Base-by-base conservation (phyloP, 23 tunicate species). In the Trididemnum nubilum region DNA sequence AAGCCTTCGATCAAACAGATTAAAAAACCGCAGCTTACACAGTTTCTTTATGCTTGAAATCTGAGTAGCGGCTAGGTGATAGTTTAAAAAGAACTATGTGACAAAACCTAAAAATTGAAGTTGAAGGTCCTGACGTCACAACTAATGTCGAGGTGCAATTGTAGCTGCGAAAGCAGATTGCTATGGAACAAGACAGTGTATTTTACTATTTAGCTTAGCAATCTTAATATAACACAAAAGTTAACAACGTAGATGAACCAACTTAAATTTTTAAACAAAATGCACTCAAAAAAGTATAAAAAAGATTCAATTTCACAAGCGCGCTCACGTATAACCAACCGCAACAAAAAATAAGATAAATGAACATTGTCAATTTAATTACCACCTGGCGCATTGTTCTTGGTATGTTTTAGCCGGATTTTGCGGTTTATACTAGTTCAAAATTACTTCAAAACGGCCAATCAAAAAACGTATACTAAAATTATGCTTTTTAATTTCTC, bases 381-480 rank as follows among this genome's bases (percentile, higher is more conserved):
- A 18, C 57, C 57, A 52, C 33, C 61, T 81, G 52, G 39, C 21
- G 64, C 40, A 65, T 81, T 81, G 85, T 81, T 64, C 36, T 18
- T 25, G 49, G 71, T 65, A 71, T 65, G 51, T 65, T 64, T 81
- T 71, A 65, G 40, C 85, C 85, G 36, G 75, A 36, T 39, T 81
- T 64, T 22, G 85, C 72, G 75, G 75, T 25, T 51, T 65, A 25
- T 33, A 36, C n/a, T 35, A n/a, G n/a, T n/a, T n/a, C n/a, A n/a
- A n/a, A n/a, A n/a, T n/a, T n/a, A n/a, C n/a, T n/a, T n/a, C n/a
- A n/a, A n/a, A n/a, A n/a, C n/a, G n/a, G n/a, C n/a, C n/a, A n/a
- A n/a, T n/a, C n/a, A n/a, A n/a, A n/a, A n/a, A n/a, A n/a, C n/a
- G n/a, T n/a, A n/a, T n/a, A n/a, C n/a, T n/a, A n/a, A n/a, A n/a